Base-by-base conservation (phyloP, 2,888 invertebrate genomes). In the Branchipolynoe longqiensis region DNA sequence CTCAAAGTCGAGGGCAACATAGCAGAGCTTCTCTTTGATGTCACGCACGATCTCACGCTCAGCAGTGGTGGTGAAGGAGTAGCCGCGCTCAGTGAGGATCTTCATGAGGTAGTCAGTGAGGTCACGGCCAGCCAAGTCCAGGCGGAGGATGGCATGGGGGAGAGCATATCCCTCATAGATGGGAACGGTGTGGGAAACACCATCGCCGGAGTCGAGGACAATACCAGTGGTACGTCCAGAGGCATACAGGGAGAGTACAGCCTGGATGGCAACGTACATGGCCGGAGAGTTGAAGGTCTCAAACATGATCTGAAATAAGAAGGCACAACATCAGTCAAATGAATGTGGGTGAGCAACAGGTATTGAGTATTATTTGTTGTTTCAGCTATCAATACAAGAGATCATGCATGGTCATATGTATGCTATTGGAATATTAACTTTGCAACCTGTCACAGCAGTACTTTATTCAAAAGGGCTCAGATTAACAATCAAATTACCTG, bases 101-200 rank as follows among this genome's bases (percentile, higher is more conserved):
- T 98, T 98, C 98, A 98, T 98, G 95, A 98, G 96, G 95, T 98
- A 98, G 95, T 98, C 98, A 95, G 98, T 98, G 95, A 98, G 96
- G 95, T 98, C 98, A 93, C 98, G 97, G 93, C 98, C 98, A 93
- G 98, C 98, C 96, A 98, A 96, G 95, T 98, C 98, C 95, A 98
- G 95, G 96, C 98, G 97, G 59, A 82, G 82, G 22, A 82, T 84
- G 48, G 83, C 83, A 83, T 89, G 87, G 73, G 89, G 88, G 40
- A 89, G 84, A 54, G 87, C 87, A 83, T 89, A 88, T 73, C 89
- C 89, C 90, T 85, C 98, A 94, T 98, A 98, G 95, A 98, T 98
- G 94, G 98, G 98, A 87, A 98, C 97, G 85, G 98, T 97, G 96
- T 98, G 98, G 83, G 98, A 97, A 89, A 98, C 98, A 95, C 98